Evolutionary conservation across 2,113 vertebrate species (phyloP), one percentile per base, ranked within the genome.

Genomic region (Muntiacus muntjak): DNA sequence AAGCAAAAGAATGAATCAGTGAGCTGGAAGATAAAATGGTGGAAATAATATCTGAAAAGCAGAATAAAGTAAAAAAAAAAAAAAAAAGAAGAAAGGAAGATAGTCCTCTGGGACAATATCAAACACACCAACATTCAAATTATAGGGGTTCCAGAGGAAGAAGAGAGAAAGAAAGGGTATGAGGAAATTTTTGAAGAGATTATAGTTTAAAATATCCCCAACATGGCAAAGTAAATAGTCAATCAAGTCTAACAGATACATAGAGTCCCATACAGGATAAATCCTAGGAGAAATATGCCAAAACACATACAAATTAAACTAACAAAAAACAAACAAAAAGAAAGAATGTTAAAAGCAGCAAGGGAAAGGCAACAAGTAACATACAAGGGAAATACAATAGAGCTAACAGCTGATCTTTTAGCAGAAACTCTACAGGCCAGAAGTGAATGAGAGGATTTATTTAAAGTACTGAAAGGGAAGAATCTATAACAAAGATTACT

Each of bases 91-190:
- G 15, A 64, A n/a, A 3, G n/a, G 7, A 64, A 0, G 16, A 64
- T 64, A 64, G 62, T 19, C 3, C 62, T 64, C 62, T 64, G 62
- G 33, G 33, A 64, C 33, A n/a, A 64, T 64, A n/a, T 64, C 7
- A n/a, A n/a, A n/a, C 62, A n/a, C 7, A n/a, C 1, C 15, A 64
- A 64, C 33, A 64, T 64, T 17, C 0, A 0, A 64, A n/a, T 64
- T 64, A n/a, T 17, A 64, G 62, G 16, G 3, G 15, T 64, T n/a
- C 33, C 33, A n/a, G 16, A 64, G 62, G 33, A 64, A 64, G 62
- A 64, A 64, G 33, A 64, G 33, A 64, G 16, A 64, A n/a, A 64
- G 15, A 64, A 64, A 64, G 7, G 7, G 16, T 64, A 17, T 19
- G 62, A n/a, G 33, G 62, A 64, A 64, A n/a, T 4, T 64, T 64